Percentiles rank a stretch among this genome's conserved stretches.
phyloP scores from a whole-genome alignment of 2,113 vertebrate genomes.

The Kryptolebias marmoratus region DNA sequence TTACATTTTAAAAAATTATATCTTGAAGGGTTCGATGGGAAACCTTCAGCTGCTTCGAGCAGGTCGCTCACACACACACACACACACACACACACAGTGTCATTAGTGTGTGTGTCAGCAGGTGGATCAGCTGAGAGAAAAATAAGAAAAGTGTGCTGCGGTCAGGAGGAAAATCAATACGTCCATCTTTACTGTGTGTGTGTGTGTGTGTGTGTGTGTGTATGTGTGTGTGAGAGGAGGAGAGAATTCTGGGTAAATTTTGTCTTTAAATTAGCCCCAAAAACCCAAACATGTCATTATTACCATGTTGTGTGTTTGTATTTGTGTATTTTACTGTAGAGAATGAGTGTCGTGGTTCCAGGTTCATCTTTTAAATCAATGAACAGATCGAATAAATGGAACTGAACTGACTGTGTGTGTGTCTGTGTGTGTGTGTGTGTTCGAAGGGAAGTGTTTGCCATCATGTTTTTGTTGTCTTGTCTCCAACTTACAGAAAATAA shows the following conservation, averaged over 20 bases:
- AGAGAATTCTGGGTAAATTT: slow-evolving; percentile 27
- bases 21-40: no score
- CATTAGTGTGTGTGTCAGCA: slow-evolving; percentile 49
- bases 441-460: slow-evolving; percentile 26
- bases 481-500: slow-evolving; percentile 72
- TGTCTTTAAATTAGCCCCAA: not conserved
- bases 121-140: slow-evolving; percentile 67
- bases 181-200: slow-evolving; percentile 35
- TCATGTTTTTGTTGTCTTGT: slow-evolving; percentile 68
- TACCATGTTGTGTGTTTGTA: not conserved
- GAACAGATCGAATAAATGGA: not conserved
- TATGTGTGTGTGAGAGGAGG: not conserved
- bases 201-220: slow-evolving; percentile 40
- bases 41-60: not conserved
- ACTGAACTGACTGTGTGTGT: not conserved
- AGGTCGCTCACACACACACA: not conserved
- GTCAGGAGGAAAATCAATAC: slow-evolving; percentile 72
- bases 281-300: not conserved
- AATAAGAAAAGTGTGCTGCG: slow-evolving; percentile 60
- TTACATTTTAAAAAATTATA: no score
- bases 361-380: slow-evolving; percentile 14
- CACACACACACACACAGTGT: slow-evolving; percentile 4
- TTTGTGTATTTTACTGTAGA: not conserved
- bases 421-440: not conserved
- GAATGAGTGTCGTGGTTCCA: not conserved